phyloP scores from a whole-genome alignment of 2,113 vertebrate species.

The Sorex araneus region DNA sequence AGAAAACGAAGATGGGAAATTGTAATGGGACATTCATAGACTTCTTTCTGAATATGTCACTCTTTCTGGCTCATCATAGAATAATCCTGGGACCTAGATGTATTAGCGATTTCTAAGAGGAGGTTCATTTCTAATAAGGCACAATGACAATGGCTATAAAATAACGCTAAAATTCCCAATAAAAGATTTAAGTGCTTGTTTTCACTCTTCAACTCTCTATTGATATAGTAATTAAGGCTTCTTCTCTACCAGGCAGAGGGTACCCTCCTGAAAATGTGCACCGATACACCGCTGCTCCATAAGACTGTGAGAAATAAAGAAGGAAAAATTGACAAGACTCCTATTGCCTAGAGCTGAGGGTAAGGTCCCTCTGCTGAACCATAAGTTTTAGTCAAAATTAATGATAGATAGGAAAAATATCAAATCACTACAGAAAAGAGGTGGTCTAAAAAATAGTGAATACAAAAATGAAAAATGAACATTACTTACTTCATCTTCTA shows the following conservation, averaged over 20 bases:
- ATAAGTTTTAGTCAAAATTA: background rate
- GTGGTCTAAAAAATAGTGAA: background rate
- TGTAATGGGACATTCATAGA: background rate
- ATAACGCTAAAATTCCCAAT: background rate
- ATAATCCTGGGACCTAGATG: background rate
- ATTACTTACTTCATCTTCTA: background rate
- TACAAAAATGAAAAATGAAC: background rate
- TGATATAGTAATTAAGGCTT: background rate
- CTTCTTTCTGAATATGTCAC: background rate
- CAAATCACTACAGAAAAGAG: background rate
- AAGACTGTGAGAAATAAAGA: background rate
- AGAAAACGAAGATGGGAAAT: background rate
- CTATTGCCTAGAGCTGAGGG: background rate
- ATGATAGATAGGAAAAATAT: background rate
- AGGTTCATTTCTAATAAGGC: conserved; percentile 18
- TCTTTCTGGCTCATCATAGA: background rate
- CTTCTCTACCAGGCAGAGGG: background rate
- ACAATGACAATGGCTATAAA: background rate
- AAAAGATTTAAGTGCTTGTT: background rate
- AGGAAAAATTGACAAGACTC: background rate
- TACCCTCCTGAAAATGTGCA: background rate
- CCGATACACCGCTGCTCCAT: background rate
- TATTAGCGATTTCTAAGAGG: background rate
- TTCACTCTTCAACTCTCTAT: background rate
- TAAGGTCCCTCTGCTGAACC: background rate